Conservation (phyloP, 2,888 invertebrate genomes). For the Chrysolina oricalcia region DNA sequence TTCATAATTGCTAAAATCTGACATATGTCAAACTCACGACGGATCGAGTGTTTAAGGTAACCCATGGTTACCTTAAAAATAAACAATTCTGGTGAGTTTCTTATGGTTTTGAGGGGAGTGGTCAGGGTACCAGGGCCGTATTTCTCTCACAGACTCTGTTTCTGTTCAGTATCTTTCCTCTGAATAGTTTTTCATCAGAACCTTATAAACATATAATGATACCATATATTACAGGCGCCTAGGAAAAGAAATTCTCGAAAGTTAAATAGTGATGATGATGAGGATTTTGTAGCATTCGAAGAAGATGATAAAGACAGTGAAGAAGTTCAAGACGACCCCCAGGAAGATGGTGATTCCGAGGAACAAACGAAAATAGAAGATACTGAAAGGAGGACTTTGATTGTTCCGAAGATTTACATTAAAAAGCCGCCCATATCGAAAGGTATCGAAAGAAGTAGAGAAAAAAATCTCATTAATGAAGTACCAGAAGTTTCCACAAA, state of each 20-base stretch:
- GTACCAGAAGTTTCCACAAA: not conserved
- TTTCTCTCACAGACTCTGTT: too few species aligned
- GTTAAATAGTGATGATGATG: constrained; percentile 72
- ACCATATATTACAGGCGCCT: not conserved
- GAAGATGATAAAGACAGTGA: constrained; percentile 69
- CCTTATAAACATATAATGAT: not conserved
- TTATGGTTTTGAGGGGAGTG: too few species aligned
- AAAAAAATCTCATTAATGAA: constrained; percentile 11
- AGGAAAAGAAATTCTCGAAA: constrained; percentile 65
- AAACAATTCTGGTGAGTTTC: too few species aligned
- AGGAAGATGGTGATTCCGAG: constrained; percentile 72
- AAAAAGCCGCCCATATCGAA: constrained; percentile 55
- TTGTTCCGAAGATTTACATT: constrained; percentile 61
- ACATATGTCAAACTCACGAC: too few species aligned
- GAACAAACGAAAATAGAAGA: constrained; percentile 51
- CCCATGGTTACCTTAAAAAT: too few species aligned
- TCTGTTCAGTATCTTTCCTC: not conserved
- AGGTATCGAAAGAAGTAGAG: constrained; percentile 43
- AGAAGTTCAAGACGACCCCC: constrained; percentile 55
- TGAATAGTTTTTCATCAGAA: too few species aligned
- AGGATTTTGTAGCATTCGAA: constrained; percentile 73
- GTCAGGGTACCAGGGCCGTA: too few species aligned
- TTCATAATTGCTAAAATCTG: too few species aligned
- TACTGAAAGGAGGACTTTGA: constrained; percentile 51
- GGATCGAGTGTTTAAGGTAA: too few species aligned